A percentile compares a stretch with the other conserved stretches of the same genome.
Evolutionary conservation across 1,140 invertebrate species (phyloP).

Genomic region (Caenorhabditis briggsae): DNA sequence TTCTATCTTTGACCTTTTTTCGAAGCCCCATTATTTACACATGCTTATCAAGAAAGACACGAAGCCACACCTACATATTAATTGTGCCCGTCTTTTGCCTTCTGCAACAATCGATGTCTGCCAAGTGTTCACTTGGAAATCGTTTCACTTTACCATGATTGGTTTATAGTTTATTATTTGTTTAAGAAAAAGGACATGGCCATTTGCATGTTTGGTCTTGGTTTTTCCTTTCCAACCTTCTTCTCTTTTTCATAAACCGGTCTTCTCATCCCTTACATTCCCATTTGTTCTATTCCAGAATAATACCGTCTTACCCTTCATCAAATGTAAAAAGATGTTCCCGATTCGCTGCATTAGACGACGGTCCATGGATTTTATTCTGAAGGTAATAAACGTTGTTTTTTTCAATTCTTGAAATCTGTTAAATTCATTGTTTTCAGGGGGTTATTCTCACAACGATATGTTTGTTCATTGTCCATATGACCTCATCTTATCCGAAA

Average conservation of each 20-base stretch:
- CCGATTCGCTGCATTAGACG: slow-evolving; percentile 33
- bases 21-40: slow-evolving; percentile 34
- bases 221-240: neutral
- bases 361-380: slow-evolving; percentile 24
- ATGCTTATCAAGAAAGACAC: slow-evolving; percentile 43
- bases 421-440: neutral
- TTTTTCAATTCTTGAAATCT: neutral
- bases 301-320: slow-evolving; percentile 17
- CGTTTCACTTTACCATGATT: neutral
- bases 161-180: neutral
- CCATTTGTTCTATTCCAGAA: slow-evolving; percentile 20
- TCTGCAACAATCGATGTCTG: neutral
- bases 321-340: slow-evolving; percentile 50
- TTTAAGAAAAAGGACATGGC: neutral
- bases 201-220: slow-evolving; percentile 34
- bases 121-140: neutral
- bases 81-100: neutral
- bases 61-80: slow-evolving; percentile 11
- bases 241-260: slow-evolving; percentile 8
- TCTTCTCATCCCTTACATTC: slow-evolving; percentile 9
- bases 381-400: slow-evolving; percentile 4
- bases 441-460: slow-evolving; percentile 39
- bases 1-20: slow-evolving; percentile 43
- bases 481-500: slow-evolving; percentile 41
- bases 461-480: slow-evolving; percentile 39